Conservation (phyloP, 2,888 invertebrate species). For the Synergus japonicus region DNA sequence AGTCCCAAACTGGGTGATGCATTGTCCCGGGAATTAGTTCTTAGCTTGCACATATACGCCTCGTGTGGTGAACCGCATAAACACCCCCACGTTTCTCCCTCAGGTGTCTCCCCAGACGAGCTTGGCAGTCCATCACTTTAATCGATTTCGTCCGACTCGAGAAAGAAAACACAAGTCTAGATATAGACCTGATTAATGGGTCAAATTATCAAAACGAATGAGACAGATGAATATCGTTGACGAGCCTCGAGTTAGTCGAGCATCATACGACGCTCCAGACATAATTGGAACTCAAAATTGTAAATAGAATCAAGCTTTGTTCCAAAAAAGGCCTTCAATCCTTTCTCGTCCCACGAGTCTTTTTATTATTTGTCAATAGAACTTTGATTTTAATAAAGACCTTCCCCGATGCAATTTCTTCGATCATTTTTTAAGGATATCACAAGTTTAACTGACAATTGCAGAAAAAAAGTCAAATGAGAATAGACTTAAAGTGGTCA, state of each 20-base stretch:
- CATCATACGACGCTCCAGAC: slow-evolving; percentile 9
- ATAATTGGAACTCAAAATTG: slow-evolving; percentile 31
- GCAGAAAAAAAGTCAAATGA: background rate
- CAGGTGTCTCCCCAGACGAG: slow-evolving; percentile 31
- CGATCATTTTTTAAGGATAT: too few species aligned
- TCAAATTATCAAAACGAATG: slow-evolving; percentile 41
- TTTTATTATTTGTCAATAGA: background rate
- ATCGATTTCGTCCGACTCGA: slow-evolving; percentile 37
- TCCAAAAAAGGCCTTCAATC: background rate
- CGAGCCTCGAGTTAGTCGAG: slow-evolving; percentile 18
- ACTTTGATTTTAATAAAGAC: background rate
- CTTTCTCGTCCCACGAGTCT: background rate
- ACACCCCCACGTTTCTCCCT: slow-evolving; percentile 12
- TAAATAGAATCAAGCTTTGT: background rate
- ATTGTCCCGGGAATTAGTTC: slow-evolving; percentile 40
- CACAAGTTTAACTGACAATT: too few species aligned
- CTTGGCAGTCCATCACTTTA: slow-evolving; percentile 37
- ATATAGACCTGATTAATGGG: slow-evolving; percentile 41
- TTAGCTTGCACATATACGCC: slow-evolving; percentile 20
- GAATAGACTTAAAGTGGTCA: background rate
- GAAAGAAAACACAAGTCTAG: slow-evolving; percentile 38
- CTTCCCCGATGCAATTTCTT: background rate
- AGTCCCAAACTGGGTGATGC: slow-evolving; percentile 37
- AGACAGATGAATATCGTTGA: slow-evolving; percentile 41
- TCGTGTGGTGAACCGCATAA: slow-evolving; percentile 31